Percentiles rank a stretch among this genome's conserved stretches.
These are phyloP conservation scores for Phaethon lepturus DNA, from an alignment of 2,113 vertebrate genomes.

Conservation along the genomic window DNA sequence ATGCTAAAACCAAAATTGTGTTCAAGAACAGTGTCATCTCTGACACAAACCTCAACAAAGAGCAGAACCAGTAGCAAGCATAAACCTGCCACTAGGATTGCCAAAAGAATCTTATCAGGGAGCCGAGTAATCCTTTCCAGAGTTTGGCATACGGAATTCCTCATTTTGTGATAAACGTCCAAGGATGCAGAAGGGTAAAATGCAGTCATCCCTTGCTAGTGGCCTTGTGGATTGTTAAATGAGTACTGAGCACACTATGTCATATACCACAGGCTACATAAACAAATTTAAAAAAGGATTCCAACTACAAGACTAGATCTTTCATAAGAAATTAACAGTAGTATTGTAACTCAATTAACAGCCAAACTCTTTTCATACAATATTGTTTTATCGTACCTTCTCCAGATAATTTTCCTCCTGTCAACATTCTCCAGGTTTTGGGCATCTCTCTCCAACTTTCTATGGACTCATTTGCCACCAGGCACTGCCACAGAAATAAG, in stretches of 20 bases:
- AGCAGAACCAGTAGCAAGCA: not conserved
- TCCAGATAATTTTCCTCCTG: not conserved
- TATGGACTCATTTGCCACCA: not conserved
- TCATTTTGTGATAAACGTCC: not conserved
- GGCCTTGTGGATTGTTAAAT: not conserved
- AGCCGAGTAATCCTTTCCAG: not conserved
- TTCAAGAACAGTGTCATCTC: not conserved
- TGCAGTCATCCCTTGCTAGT: not conserved
- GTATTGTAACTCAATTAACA: not conserved
- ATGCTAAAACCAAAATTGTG: not conserved
- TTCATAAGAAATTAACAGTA: not conserved
- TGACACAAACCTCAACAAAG: not conserved
- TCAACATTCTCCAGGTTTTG: not conserved
- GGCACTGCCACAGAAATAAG: not conserved
- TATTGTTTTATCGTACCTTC: not conserved
- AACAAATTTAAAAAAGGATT: not conserved
- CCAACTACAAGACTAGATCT: not conserved
- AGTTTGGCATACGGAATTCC: not conserved
- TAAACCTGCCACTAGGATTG: not conserved
- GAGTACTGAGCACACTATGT: not conserved
- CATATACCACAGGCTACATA: not conserved
- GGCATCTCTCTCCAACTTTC: not conserved
- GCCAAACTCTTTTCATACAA: not conserved
- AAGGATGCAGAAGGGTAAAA: not conserved
- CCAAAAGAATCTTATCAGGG: not conserved